Evolutionary conservation across 1,140 invertebrate species (phyloP), one percentile per base, ranked within the genome.

Genomic region (Hypsibius dujardini): DNA sequence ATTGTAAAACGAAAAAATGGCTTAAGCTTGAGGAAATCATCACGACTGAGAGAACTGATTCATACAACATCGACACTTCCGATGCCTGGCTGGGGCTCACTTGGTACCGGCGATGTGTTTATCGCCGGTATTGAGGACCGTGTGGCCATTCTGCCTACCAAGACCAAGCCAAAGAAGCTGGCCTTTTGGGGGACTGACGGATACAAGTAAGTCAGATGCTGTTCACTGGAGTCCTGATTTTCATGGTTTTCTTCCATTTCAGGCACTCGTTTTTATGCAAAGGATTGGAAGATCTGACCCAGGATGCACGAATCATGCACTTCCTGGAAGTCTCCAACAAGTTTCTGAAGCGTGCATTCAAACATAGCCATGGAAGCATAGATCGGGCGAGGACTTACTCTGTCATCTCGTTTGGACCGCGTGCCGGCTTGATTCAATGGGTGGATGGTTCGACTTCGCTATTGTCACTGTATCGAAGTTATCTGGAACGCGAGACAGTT

Each of bases 231-330:
- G 46, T 15, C 46, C 47, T 72, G 42, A 1, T 46, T 73, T 73
- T 74, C 70, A 47, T 73, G 14, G 73, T 3, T 7, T 73, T 69
- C 59, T 71, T 72, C 71, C 72, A 72, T 79, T 78, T 69, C 76
- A 85, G 84, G 72, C 94, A 97, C 76, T 90, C 90, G 0, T 98
- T 95, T 78, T 80, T 98, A 0, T 97, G 98, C 77, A 98, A 98
- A 83, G 95, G 95, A 0, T 81, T 97, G 46, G 96, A 99, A 83
- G 95, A 99, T 82, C 82, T 99, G 1, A 93, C 97, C 82, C 81
- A 98, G 71, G 96, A 99, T 78, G 93, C 97, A 80, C 85, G 95
- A 75, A 95, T 98, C 72, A 98, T 98, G 95, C 95, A 98, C 78
- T 89, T 98, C 76, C 80, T 98, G 12, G 89, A 86, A 40, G 93